Conservation (phyloP, 1,140 invertebrate genomes). For the Drosophila virilis region DNA sequence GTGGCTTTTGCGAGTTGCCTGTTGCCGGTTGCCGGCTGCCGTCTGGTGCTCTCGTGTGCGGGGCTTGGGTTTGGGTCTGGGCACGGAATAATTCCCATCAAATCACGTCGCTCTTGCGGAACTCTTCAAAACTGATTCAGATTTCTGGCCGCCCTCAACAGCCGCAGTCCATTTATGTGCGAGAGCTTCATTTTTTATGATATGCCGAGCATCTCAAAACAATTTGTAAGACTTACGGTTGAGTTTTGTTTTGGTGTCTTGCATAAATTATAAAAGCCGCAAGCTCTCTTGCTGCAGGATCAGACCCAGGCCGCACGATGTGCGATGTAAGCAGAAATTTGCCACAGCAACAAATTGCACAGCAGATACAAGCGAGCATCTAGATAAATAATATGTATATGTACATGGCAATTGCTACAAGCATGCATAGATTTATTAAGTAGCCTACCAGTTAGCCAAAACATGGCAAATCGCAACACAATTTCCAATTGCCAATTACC, state of each 20-base stretch:
- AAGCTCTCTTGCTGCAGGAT: conserved; percentile 32
- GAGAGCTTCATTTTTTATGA: conserved; percentile 49
- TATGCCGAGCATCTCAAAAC: conserved; percentile 74
- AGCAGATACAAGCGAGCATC: conserved; percentile 5
- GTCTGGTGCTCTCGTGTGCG: background rate
- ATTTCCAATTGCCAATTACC: conserved; percentile 59
- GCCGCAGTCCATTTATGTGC: conserved; percentile 34
- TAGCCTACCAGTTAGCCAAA: conserved; percentile 48
- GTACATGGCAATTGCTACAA: background rate
- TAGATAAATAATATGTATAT: conserved; percentile 29
- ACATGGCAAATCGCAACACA: conserved; percentile 28
- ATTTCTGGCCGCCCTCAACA: conserved; percentile 39
- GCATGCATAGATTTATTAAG: conserved; percentile 65
- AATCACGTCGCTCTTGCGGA: conserved; percentile 74
- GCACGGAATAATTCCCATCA: conserved; percentile 74
- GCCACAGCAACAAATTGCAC: conserved; percentile 11
- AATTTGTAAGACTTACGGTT: conserved; percentile 75
- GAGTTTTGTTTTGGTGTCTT: conserved; percentile 69
- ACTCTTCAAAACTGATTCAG: conserved; percentile 78
- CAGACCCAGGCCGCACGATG: conserved; percentile 2
- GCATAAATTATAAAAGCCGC: conserved; percentile 77
- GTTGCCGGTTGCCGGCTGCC: conserved; percentile 50
- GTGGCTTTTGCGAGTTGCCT: conserved; percentile 58
- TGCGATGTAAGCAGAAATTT: conserved; percentile 48
- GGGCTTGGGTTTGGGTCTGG: conserved; percentile 24